Evolutionary conservation across 1,140 invertebrate species (phyloP), one percentile per base, ranked within the genome.

Genomic region (Bombyx mandarina): DNA sequence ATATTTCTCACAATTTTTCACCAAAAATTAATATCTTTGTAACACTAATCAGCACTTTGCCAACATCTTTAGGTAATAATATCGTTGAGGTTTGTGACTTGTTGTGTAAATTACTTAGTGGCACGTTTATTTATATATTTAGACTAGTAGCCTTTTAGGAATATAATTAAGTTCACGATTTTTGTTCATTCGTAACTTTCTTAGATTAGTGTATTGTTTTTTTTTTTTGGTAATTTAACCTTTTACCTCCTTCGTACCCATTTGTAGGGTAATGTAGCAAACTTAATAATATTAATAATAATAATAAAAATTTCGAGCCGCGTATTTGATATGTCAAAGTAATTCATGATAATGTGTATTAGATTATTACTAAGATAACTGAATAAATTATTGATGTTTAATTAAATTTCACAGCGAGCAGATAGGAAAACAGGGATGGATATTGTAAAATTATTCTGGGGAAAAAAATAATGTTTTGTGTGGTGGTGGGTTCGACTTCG

Each of bases 311-410:
- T 82, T 82, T 85, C 79, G 84, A 87, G 84, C 84, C 84, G 84
- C 84, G 84, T 87, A 78, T 78, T 82, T 84, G 73, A 87, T 87
- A 87, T 87, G 84, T 87, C 80, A 87, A 87, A 82, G 82, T 85
- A 85, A 86, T 58, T 77, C 81, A 80, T 80, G 67, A 85, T 83
- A 79, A 81, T 78, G 73, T 69, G 73, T 77, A 81, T 81, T 86
- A 83, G 80, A 77, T 84, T 78, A 85, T 73, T 77, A 84, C 71
- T 76, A 84, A 87, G 83, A 76, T 84, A 82, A 82, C 67, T 80
- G 76, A 8, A 74, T 68, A 84, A 18, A 76, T 77, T 76, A 79
- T 74, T 80, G 62, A 76, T 86, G 80, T 73, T 77, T 63, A 81
- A 73, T 77, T 63, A 81, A 73, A 75, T 67, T 69, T 73, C 73